Evolutionary conservation across 2,888 invertebrate genomes (phyloP), one percentile per base, ranked within the genome.

Genomic region (Philonicus albiceps): DNA sequence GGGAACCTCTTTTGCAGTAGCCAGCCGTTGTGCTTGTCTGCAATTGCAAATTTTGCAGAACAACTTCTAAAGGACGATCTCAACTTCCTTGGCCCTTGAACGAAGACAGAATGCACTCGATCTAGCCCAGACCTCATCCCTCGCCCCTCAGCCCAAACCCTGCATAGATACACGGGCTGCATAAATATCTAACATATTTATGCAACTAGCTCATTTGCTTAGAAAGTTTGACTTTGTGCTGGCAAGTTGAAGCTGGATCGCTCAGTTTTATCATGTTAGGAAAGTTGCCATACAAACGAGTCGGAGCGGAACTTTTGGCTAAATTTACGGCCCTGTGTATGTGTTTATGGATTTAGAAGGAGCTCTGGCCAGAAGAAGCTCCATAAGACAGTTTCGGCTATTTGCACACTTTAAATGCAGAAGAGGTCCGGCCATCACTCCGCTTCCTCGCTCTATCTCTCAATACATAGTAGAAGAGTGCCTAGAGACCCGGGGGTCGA

Each of bases 221-320:
- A 81, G 86, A 87, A 87, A 87, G 86, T 87, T 86, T 72, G 84
- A 86, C 87, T 86, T 87, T 64, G 86, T 86, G 64, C 85, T 72
- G 80, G 72, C 30, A n/a, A 72, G 84, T 84, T 84, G 73, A 8
- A 73, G 73, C 64, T 84, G 43, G 84, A 87, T 86, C 55, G 64
- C 83, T 83, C 74, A 80, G 86, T 87, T 87, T 87, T 81, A 87
- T 87, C 86, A 87, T 86, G 84, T 87, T 87, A 87, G 81, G 78
- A 81, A 84, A 43, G 30, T 84, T 43, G 43, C 55, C 73, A 84
- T 43, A 73, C 73, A 84, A 84, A 84, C 84, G 72, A 84, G 64
- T 40, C 72, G 73, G 55, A 84, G 27, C 0, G 43, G 34, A 73
- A 64, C 81, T 64, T 64, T 64, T n/a, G 37, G 37, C 34, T 37